Base-by-base conservation (phyloP, 2,113 vertebrate species). In the Strix aluco region DNA sequence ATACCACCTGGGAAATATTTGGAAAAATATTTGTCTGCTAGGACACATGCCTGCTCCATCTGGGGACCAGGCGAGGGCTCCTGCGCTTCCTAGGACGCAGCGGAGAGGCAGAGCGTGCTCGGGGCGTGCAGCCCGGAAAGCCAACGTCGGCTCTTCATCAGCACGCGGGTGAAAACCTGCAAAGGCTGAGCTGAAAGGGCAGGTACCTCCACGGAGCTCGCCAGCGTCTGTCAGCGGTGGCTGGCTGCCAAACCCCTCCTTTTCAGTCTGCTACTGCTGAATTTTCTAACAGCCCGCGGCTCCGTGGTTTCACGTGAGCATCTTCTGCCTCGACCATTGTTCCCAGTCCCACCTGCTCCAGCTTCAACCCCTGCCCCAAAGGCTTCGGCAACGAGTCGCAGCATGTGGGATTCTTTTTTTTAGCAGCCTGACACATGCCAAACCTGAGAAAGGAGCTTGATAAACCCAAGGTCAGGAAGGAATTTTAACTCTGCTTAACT, bases 261-360 rank as follows among this genome's bases (percentile, higher is more conserved):
- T 77, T 71, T 14, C 7, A 44, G 54, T 46, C 93, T 90, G 69
- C 77, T 93, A 23, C 89, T 16, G 9, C 72, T 55, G 83, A 75
- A 32, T 88, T 86, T 84, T 67, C 86, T 40, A 55, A 78, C 82
- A 57, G 90, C 97, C 94, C 3, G 46, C 32, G 66, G 97, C 96
- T 77, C 88, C 1, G n/a, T 5, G 7, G 40, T 66, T 70, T 81
- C 96, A 73, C n/a, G 25, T 62, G 88, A 96, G 81, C 87, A 79
- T 84, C 96, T 86, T 34, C 88, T 51, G n/a, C 75, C n/a, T 36
- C 49, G 5, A 26, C 62, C 54, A 10, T 15, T 55, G 72, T 70
- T 96, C 67, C 95, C 90, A 29, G n/a, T 52, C 97, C 88, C 96
- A 97, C 81, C 97, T 97, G 96, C 93, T 72, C 86, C 62, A 38